Base-by-base conservation (phyloP, 2,888 invertebrate genomes). In the Ashinkailepas kermadecensis region DNA sequence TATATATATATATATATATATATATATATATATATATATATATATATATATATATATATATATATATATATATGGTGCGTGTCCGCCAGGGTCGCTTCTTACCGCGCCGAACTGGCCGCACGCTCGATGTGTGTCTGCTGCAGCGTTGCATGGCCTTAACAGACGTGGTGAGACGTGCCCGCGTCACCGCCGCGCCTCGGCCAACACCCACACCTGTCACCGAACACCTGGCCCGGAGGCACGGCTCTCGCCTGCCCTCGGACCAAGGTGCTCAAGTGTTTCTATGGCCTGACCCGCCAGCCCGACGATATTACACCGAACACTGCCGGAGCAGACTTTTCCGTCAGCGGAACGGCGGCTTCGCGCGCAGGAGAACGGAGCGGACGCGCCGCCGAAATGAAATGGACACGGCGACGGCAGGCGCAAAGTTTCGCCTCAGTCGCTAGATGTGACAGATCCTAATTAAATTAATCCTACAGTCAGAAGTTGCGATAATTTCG, bases 401-500 rank as follows among this genome's bases (percentile, higher is more conserved):
- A 70, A 70, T 70, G 39, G 70, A 39, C 39, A 70, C 39, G 70
- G 23, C 15, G 70, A 13, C 70, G 70, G 23, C 25, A 15, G 10
- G 39, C 25, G 12, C 15, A 56, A 74, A 74, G 56, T 74, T 74
- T 74, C 74, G 18, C 74, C 56, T 56, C 54, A 74, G 10, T 74
- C 74, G 15, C 54, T 56, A 74, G 74, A 74, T 56, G 74, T 74
- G 74, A 74, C 74, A 56, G 74, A 15, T 18, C 15, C 74, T 74
- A 74, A 74, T 74, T 74, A 74, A 54, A 74, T 74, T 74, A 74
- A 74, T 74, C 74, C 54, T 2, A 23, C 21, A 56, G 56, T 56
- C 56, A 56, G 54, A 74, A 74, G 74, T 74, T 54, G 74, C 15
- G 65, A 65, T 23, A 65, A 65, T 65, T 65, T 23, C 23, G 59